Percentiles rank a stretch among this genome's conserved stretches.
These are phyloP conservation scores for Parambassis ranga DNA, from an alignment of 2,797 vertebrate genomes.

Conservation along the genomic window DNA sequence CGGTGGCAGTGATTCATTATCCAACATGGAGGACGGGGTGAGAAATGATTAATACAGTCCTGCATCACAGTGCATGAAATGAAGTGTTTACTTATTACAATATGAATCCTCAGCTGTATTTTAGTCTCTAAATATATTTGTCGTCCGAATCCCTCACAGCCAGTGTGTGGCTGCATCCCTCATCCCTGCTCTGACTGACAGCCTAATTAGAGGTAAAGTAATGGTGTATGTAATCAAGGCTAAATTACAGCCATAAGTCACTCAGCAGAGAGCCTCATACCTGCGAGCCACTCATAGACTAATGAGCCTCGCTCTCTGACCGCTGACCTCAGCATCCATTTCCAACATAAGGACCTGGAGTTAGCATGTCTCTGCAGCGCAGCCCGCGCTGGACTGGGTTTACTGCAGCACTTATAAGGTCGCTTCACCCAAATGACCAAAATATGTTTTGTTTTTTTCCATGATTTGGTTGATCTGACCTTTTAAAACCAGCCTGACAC, in stretches of 20 bases:
- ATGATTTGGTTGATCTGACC: neutral
- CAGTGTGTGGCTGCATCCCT: constrained; percentile 5
- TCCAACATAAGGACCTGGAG: constrained; percentile 16
- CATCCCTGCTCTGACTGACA: constrained; percentile 52
- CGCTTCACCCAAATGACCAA: neutral
- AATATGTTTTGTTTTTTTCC: neutral
- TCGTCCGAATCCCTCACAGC: constrained; percentile 4
- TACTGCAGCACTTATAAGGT: neutral
- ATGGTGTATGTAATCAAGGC: constrained; percentile 66
- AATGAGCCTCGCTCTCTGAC: constrained; percentile 41
- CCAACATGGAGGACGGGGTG: neutral
- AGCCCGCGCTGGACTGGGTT: neutral
- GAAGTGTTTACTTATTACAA: neutral
- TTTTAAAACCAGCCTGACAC: neutral
- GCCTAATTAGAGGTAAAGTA: constrained; percentile 67
- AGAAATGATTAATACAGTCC: constrained; percentile 52
- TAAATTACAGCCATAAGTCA: constrained; percentile 74
- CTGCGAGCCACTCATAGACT: constrained; percentile 53
- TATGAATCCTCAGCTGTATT: neutral
- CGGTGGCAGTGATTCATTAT: constrained; percentile 71
- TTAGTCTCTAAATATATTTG: neutral
- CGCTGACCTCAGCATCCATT: constrained; percentile 38
- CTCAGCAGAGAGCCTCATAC: constrained; percentile 25
- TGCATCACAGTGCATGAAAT: constrained; percentile 19
- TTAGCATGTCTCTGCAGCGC: constrained; percentile 8